Evolutionary conservation across 2,113 vertebrate species (phyloP).

Genomic region (Vombatus ursinus): DNA sequence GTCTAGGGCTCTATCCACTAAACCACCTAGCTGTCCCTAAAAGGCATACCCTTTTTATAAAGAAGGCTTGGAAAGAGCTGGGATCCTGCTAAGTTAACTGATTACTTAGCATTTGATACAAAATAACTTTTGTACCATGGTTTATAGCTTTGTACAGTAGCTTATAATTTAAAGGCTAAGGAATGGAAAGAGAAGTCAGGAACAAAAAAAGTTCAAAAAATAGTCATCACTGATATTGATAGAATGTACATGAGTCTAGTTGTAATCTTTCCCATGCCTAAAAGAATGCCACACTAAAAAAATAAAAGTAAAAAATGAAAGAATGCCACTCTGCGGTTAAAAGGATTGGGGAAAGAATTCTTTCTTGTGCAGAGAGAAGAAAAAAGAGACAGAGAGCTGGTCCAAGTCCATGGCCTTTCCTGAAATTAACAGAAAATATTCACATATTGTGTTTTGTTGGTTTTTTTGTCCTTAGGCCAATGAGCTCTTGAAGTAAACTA

Average conservation of each 20-base stretch:
- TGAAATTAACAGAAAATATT: slow-evolving; percentile 11
- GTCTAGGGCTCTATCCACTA: background rate
- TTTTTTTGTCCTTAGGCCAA: background rate
- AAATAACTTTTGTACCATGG: background rate
- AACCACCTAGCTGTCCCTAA: background rate
- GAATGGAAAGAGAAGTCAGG: background rate
- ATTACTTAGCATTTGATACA: background rate
- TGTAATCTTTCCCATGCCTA: background rate
- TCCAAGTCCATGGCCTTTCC: background rate
- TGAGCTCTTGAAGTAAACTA: background rate
- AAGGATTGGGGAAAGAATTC: background rate
- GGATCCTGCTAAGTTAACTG: background rate
- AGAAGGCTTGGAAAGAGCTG: background rate
- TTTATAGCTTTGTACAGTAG: background rate
- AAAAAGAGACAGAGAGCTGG: background rate
- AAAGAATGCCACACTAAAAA: background rate
- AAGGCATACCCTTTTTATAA: background rate
- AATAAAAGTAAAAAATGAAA: background rate
- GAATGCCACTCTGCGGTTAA: background rate
- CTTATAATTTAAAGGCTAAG: background rate
- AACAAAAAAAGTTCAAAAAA: background rate
- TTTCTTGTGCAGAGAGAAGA: slow-evolving; percentile 9
- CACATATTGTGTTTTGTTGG: no score
- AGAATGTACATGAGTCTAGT: background rate
- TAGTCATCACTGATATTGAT: background rate